These are phyloP conservation scores for Macropodus opercularis DNA, from an alignment of 2,797 vertebrate genomes.

Conservation along the genomic window DNA sequence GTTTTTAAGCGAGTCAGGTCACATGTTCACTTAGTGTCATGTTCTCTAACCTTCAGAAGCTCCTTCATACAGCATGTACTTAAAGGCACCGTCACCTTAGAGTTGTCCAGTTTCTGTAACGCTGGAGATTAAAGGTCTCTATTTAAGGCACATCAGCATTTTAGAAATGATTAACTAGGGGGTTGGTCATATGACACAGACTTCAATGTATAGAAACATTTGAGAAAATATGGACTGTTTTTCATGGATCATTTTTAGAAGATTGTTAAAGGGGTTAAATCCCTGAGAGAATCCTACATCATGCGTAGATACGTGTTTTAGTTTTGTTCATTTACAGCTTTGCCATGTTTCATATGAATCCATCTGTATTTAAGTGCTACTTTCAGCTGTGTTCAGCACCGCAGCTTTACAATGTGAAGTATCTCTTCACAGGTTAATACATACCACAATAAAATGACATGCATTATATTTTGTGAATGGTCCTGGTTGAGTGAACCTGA, in stretches of 20 bases:
- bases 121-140: slow-evolving; percentile 4
- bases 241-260: background rate
- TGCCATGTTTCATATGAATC: background rate
- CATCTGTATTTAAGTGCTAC: slow-evolving; percentile 2
- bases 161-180: background rate
- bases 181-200: background rate
- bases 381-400: slow-evolving; percentile 11
- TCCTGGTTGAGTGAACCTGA: slow-evolving; percentile 12
- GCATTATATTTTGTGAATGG: slow-evolving; percentile 1
- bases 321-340: background rate
- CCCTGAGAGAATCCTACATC: slow-evolving; percentile 60
- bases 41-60: too few relatives aligned
- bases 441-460: slow-evolving; percentile 1
- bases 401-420: background rate
- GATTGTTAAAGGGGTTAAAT: slow-evolving; percentile 30
- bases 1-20: too few relatives aligned
- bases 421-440: background rate
- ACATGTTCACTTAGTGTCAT: too few relatives aligned
- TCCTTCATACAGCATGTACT: slow-evolving; percentile 5
- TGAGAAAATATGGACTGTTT: background rate
- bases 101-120: slow-evolving; percentile 16
- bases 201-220: background rate
- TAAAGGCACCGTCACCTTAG: slow-evolving; percentile 7
- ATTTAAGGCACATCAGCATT: slow-evolving; percentile 56
- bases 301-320: background rate